Conservation (phyloP, 2,113 vertebrate species). For the Cnemophilus loriae region DNA sequence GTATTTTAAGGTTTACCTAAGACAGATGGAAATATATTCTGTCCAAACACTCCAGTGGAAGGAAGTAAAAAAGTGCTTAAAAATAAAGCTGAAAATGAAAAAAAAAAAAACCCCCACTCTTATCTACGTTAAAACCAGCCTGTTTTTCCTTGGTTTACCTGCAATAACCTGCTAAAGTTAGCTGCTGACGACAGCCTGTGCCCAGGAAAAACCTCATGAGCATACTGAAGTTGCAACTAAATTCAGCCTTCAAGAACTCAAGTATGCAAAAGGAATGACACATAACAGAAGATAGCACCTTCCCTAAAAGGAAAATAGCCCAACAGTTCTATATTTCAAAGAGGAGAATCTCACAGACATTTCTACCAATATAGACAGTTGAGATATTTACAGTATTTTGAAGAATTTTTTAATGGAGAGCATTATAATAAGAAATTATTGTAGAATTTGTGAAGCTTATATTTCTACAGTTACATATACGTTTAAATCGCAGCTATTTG, state of each 20-base stretch:
- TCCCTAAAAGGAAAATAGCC: not conserved
- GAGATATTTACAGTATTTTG: not conserved
- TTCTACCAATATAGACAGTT: not conserved
- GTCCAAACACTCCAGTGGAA: not conserved
- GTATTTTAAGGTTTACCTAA: not conserved
- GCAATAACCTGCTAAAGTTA: not conserved
- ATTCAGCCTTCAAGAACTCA: not conserved
- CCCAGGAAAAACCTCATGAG: not conserved
- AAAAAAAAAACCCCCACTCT: rapidly evolving
- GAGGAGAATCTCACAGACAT: not conserved
- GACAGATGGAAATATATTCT: not conserved
- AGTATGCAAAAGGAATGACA: not conserved
- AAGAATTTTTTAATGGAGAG: not conserved
- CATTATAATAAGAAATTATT: not conserved
- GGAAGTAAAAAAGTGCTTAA: not conserved
- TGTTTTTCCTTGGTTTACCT: not conserved
- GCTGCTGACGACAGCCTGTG: not conserved
- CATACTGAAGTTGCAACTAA: not conserved
- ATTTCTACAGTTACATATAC: not conserved
- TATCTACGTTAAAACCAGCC: not conserved
- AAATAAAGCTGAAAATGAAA: not conserved
- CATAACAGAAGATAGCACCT: not conserved
- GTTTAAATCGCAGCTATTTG: not conserved
- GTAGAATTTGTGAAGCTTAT: not conserved
- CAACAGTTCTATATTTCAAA: not conserved